These are phyloP conservation scores for Opisthocomus hoazin DNA, from an alignment of 2,113 vertebrate genomes.

Conservation along the genomic window DNA sequence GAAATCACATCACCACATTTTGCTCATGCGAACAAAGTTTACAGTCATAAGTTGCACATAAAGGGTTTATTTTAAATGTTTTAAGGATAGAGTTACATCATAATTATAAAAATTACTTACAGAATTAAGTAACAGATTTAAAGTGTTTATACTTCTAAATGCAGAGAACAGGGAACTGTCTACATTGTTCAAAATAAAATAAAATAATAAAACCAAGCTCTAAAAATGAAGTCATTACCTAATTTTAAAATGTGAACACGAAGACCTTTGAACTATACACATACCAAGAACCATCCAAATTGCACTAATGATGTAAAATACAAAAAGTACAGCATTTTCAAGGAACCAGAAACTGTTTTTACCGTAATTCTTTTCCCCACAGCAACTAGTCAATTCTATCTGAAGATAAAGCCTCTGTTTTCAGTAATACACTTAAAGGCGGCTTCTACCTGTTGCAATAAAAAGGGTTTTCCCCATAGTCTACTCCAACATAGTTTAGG, in stretches of 20 bases:
- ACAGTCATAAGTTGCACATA: constrained; percentile 82
- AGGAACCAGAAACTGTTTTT: constrained; percentile 77
- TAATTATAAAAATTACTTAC: constrained; percentile 94
- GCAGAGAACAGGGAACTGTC: constrained; percentile 86
- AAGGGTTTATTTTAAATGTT: constrained; percentile 90
- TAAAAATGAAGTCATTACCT: constrained; percentile 79
- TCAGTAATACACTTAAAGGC: constrained; percentile 30
- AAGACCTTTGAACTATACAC: constrained; percentile 83
- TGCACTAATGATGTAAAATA: constrained; percentile 79
- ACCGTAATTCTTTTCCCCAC: constrained; percentile 19
- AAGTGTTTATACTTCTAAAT: constrained; percentile 88
- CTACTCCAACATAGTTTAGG: constrained; percentile 52
- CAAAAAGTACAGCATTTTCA: constrained; percentile 81
- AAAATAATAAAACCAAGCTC: constrained; percentile 76
- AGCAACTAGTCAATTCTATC: constrained; percentile 31
- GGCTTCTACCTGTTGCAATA: constrained; percentile 44
- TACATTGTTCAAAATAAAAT: constrained; percentile 83
- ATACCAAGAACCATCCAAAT: constrained; percentile 79
- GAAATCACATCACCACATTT: constrained; percentile 45
- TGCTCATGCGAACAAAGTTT: constrained; percentile 73
- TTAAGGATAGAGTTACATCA: constrained; percentile 91
- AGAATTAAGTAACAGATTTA: constrained; percentile 87
- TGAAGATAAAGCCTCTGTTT: constrained; percentile 39
- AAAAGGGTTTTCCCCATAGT: constrained; percentile 41
- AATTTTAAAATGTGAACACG: constrained; percentile 81